These are phyloP conservation scores for Microctonus brassicae DNA, from an alignment of 2,888 invertebrate species.

Conservation along the genomic window DNA sequence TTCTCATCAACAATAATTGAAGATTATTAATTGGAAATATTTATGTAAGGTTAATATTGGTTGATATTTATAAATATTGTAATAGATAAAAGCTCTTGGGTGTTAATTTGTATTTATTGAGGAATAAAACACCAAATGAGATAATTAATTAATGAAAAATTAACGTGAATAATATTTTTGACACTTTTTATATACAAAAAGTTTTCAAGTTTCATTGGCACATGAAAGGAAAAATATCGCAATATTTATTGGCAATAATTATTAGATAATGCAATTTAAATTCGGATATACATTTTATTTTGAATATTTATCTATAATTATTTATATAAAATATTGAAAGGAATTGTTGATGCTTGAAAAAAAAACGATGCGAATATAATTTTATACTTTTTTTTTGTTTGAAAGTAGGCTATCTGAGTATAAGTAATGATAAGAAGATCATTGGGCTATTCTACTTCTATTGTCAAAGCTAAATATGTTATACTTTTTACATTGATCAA, in stretches of 20 bases:
- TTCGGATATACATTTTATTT: too few relatives aligned
- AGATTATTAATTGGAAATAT: too few relatives aligned
- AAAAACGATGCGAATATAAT: background rate
- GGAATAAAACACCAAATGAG: too few relatives aligned
- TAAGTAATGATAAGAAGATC: conserved; percentile 54
- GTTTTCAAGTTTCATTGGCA: too few relatives aligned
- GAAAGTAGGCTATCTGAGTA: conserved; percentile 56
- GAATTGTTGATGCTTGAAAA: background rate
- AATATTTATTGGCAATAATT: too few relatives aligned
- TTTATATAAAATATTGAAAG: background rate
- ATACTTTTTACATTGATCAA: background rate
- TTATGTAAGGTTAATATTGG: too few relatives aligned
- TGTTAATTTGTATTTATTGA: too few relatives aligned
- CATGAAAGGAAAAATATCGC: too few relatives aligned
- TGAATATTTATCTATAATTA: background rate
- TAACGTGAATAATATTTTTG: too few relatives aligned
- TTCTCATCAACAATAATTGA: background rate
- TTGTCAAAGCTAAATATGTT: conserved; percentile 10
- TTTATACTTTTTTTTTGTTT: conserved; percentile 32
- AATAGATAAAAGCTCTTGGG: conserved; percentile 6
- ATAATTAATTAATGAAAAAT: too few relatives aligned
- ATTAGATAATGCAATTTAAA: background rate
- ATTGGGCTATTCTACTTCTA: conserved; percentile 28
- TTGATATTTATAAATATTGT: too few relatives aligned
- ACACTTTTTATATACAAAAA: too few relatives aligned